A percentile compares a stretch with the other conserved stretches of the same genome.
These are phyloP conservation scores for Cantharis flavilabris DNA, from an alignment of 2,888 invertebrate genomes.

Conservation along the genomic window DNA sequence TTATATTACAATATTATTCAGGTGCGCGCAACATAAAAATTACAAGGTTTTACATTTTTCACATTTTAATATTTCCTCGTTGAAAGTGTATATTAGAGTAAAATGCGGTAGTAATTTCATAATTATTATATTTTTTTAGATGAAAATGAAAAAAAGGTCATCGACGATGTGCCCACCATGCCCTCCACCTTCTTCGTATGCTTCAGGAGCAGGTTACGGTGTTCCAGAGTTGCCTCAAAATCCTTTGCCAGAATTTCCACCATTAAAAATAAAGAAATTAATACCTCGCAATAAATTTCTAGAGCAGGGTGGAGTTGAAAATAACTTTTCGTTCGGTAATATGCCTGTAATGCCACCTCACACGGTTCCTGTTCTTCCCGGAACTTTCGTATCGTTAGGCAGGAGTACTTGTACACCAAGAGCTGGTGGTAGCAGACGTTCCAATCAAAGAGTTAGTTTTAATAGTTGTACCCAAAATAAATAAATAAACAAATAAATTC, in stretches of 20 bases:
- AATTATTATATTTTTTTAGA: background rate
- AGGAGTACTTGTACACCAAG: background rate
- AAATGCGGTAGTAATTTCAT: background rate
- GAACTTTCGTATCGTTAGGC: background rate
- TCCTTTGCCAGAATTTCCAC: background rate
- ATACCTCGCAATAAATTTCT: background rate
- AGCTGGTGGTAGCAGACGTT: background rate
- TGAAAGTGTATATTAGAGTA: background rate
- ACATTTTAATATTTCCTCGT: background rate
- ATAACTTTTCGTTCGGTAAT: background rate
- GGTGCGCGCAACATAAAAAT: background rate
- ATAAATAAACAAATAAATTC: background rate
- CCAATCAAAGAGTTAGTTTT: background rate
- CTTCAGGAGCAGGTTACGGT: background rate
- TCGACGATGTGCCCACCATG: background rate
- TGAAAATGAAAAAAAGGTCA: background rate
- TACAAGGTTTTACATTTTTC: background rate
- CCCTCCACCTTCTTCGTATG: background rate
- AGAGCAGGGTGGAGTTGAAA: background rate
- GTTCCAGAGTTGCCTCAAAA: background rate
- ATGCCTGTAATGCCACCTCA: background rate
- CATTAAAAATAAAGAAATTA: background rate
- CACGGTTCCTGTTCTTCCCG: background rate
- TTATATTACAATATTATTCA: background rate
- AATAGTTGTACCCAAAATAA: background rate